phyloP scores from a whole-genome alignment of 2,888 invertebrate genomes.

The Hecatera dysodea region DNA sequence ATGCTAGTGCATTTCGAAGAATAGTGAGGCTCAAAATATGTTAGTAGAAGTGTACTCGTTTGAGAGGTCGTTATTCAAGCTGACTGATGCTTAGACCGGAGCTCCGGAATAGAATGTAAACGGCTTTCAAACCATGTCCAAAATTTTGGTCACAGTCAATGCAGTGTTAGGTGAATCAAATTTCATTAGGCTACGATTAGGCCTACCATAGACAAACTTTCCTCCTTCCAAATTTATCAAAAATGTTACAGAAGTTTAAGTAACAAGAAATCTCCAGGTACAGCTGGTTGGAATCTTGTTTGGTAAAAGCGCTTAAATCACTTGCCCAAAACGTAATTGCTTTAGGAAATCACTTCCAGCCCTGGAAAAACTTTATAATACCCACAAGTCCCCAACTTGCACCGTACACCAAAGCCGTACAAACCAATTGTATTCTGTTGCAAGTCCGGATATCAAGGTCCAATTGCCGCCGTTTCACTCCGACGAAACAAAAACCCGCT shows the following conservation, averaged over 20 bases:
- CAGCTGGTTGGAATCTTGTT: background rate
- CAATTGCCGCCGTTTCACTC: conserved; percentile 87
- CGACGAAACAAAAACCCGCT: conserved; percentile 81
- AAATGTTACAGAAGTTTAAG: background rate
- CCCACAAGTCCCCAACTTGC: conserved; percentile 67
- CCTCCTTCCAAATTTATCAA: background rate
- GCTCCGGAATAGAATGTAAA: conserved; percentile 33
- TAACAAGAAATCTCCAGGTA: background rate
- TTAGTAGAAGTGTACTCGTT: conserved; percentile 18
- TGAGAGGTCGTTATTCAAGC: conserved; percentile 5
- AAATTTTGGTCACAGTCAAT: conserved; percentile 23
- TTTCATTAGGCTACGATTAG: background rate
- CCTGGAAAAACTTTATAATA: background rate
- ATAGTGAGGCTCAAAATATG: conserved; percentile 29
- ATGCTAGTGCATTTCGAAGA: conserved; percentile 21
- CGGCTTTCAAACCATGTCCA: conserved; percentile 37
- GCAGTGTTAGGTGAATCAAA: conserved; percentile 1
- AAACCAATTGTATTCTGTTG: conserved; percentile 75
- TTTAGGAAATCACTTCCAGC: background rate
- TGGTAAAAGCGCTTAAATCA: background rate
- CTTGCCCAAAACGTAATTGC: background rate
- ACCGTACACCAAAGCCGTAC: conserved; percentile 58
- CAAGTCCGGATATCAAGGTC: conserved; percentile 90
- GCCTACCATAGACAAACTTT: too few species aligned
- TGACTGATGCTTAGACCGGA: background rate